Evolutionary conservation across 2,797 vertebrate genomes (phyloP).

Genomic region (Cephalopachus bancanus): DNA sequence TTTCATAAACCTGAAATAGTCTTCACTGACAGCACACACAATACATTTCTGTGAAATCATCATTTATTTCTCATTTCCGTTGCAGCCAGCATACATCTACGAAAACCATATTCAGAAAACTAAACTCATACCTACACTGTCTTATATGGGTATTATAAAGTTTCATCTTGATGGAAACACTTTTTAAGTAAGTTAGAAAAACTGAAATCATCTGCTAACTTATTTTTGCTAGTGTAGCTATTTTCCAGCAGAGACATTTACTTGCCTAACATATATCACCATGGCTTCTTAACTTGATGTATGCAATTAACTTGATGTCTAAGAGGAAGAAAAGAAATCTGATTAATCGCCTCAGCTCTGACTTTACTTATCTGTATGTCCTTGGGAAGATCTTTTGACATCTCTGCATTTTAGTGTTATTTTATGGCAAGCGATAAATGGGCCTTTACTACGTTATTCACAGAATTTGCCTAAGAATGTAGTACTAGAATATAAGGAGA

Average conservation of each 20-base stretch:
- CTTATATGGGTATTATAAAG: neutral
- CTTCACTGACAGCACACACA: neutral
- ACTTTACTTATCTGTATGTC: neutral
- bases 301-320: neutral
- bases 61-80: constrained; percentile 8
- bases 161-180: constrained; percentile 34
- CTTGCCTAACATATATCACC: neutral
- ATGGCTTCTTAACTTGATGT: neutral
- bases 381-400: neutral
- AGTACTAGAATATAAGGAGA: neutral
- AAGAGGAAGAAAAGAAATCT: constrained; percentile 14
- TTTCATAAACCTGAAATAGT: neutral
- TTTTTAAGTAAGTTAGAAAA: neutral
- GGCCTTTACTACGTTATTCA: neutral
- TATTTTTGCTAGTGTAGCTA: neutral
- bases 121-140: neutral
- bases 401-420: neutral
- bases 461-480: constrained; percentile 10
- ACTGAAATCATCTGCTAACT: neutral
- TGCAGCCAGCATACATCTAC: neutral
- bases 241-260: neutral
- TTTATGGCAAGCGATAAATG: neutral
- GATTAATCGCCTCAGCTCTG: neutral
- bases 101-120: neutral
- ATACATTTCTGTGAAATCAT: constrained; percentile 26